phyloP scores from a whole-genome alignment of 2,113 vertebrate genomes.

The Pseudois nayaur region DNA sequence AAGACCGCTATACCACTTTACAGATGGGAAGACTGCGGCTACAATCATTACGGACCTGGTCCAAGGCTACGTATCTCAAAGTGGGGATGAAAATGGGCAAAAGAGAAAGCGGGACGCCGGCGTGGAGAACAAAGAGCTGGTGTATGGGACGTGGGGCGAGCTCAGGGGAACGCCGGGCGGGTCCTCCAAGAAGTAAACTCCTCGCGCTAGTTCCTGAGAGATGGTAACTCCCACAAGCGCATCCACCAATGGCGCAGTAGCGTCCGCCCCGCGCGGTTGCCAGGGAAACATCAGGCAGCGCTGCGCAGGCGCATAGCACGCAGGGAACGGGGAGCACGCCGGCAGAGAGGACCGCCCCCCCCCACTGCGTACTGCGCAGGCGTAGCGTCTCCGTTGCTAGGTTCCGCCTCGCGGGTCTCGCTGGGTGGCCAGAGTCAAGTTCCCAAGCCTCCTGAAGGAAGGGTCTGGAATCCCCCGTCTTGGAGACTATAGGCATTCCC shows the following conservation, averaged over 20 bases:
- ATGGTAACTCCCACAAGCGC: fast-evolving
- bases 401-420: fast-evolving
- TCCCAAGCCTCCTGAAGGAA: not conserved
- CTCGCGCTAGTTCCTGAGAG: fast-evolving
- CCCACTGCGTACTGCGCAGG: constrained; percentile 57
- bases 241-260: fast-evolving
- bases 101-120: not conserved
- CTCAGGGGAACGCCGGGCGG: fast-evolving
- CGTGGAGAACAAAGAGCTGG: fast-evolving
- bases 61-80: not conserved
- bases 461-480: not conserved
- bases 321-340: not conserved
- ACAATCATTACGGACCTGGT: fast-evolving
- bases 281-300: constrained; percentile 29
- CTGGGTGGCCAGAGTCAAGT: fast-evolving
- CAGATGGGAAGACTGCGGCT: not conserved
- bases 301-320: not conserved
- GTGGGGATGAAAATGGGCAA: not conserved
- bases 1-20: fast-evolving
- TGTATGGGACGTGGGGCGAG: fast-evolving
- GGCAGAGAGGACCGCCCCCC: fast-evolving
- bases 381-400: constrained; percentile 67
- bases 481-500: not conserved
- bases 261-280: not conserved
- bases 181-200: not conserved